A percentile compares a stretch with the other conserved stretches of the same genome.
Conservation (phyloP, 2,797 vertebrate genomes). For the Characodon lateralis region DNA sequence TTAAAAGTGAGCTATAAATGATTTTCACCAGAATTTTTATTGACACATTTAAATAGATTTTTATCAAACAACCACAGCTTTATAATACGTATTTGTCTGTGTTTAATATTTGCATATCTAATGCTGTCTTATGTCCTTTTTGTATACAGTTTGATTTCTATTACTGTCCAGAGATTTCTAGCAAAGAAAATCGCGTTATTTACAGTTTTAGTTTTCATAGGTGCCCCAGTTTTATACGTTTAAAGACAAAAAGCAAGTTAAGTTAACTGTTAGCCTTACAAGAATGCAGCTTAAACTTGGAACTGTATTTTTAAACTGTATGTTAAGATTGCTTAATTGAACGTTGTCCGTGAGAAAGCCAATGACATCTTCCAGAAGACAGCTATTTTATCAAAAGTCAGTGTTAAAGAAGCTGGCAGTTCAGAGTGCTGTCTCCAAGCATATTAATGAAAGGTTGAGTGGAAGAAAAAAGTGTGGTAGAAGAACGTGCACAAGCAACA, state of each 20-base stretch:
- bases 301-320: neutral
- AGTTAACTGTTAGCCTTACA: neutral
- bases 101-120: neutral
- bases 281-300: neutral
- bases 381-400: no score
- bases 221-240: neutral
- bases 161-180: neutral
- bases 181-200: neutral
- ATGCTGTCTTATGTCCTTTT: neutral
- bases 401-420: no score
- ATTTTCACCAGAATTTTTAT: neutral
- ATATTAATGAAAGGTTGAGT: no score
- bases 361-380: no score
- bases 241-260: neutral
- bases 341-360: neutral
- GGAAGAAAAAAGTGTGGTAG: neutral
- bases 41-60: neutral
- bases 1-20: neutral
- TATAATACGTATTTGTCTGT: neutral
- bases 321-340: neutral
- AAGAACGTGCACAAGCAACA: neutral
- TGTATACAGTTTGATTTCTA: neutral
- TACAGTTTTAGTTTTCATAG: neutral
- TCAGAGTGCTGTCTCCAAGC: no score
- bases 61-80: neutral